Evolutionary conservation across 2,797 vertebrate genomes (phyloP).

Genomic region (Artibeus lituratus): DNA sequence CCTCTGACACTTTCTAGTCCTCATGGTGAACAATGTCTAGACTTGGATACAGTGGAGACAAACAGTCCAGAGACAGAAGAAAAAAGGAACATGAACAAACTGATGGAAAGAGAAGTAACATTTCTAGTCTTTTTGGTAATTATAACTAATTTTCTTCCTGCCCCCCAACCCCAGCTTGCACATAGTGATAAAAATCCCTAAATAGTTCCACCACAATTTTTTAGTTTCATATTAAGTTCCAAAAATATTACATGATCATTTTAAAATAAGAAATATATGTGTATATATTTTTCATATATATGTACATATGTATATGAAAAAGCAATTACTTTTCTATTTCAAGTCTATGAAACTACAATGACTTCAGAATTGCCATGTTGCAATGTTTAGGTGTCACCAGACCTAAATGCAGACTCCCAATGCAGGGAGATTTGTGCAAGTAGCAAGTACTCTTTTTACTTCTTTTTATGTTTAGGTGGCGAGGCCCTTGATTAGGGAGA

Average conservation of each 20-base stretch:
- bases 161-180: background rate
- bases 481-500: background rate
- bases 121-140: slow-evolving; percentile 7
- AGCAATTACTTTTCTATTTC: background rate
- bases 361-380: background rate
- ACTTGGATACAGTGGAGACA: background rate
- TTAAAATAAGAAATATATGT: background rate
- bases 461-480: background rate
- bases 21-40: background rate
- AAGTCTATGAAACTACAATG: background rate
- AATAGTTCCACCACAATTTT: background rate
- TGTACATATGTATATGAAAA: background rate
- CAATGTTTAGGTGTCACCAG: background rate
- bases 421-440: background rate
- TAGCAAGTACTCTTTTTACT: background rate
- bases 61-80: background rate
- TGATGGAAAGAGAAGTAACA: background rate
- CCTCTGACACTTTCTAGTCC: background rate
- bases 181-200: background rate
- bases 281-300: background rate
- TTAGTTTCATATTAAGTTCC: slow-evolving; percentile 2
- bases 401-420: background rate
- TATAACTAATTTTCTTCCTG: background rate
- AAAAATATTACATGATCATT: background rate
- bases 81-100: background rate